Evolutionary conservation across 1,140 invertebrate species (phyloP).

Genomic region (Drosophila jambulina): DNA sequence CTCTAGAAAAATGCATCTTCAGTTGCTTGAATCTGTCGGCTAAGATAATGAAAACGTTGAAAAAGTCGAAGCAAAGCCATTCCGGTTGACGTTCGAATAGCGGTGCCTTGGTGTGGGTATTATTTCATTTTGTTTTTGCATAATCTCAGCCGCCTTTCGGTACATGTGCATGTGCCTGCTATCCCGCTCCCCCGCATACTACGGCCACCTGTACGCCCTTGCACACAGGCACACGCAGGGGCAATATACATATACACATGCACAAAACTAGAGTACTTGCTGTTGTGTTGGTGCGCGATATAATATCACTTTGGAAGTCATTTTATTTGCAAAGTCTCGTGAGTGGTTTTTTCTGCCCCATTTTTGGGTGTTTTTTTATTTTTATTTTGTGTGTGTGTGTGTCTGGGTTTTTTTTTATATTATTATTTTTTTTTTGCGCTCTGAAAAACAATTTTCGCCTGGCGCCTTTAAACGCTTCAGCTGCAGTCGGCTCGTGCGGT

Average conservation of each 20-base stretch:
- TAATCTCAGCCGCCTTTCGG: constrained; percentile 64
- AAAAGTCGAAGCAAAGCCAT: not conserved
- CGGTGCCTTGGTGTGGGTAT: not conserved
- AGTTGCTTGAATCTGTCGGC: not conserved
- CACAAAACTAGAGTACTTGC: constrained; percentile 40
- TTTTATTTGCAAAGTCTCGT: constrained; percentile 46
- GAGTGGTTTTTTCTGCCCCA: constrained; percentile 41
- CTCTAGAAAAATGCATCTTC: constrained; percentile 27
- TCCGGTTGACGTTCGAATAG: constrained; percentile 6
- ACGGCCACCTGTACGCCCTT: constrained; percentile 81
- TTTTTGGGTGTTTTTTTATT: constrained; percentile 27
- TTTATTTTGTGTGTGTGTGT: not conserved
- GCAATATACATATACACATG: constrained; percentile 10
- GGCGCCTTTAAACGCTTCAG: constrained; percentile 71
- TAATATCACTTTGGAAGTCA: constrained; percentile 43
- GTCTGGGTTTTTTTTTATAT: not conserved
- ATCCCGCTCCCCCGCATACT: constrained; percentile 61
- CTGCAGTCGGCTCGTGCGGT: constrained; percentile 47
- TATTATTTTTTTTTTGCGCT: constrained; percentile 33
- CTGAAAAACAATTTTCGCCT: constrained; percentile 64
- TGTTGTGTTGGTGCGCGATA: constrained; percentile 37
- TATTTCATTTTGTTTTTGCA: constrained; percentile 54
- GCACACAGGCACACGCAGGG: constrained; percentile 45
- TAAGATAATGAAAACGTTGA: constrained; percentile 12
- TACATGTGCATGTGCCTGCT: constrained; percentile 65